These are phyloP conservation scores for Engraulis encrasicolus DNA, from an alignment of 2,113 vertebrate species.

Conservation along the genomic window DNA sequence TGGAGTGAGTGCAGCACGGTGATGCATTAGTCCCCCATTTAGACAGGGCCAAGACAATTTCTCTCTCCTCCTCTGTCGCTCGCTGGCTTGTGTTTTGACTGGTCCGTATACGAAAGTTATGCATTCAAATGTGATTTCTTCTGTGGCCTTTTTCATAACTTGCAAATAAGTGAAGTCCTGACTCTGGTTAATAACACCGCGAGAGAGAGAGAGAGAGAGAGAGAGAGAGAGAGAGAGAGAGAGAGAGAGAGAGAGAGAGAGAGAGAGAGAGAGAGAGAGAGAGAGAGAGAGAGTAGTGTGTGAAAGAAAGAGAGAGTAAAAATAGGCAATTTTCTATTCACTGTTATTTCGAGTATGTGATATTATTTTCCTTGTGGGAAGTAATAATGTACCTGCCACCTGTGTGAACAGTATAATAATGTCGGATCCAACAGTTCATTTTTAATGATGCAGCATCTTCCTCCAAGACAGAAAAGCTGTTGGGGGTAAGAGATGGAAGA, in stretches of 20 bases:
- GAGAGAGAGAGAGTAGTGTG: constrained; percentile 37
- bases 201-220: constrained; percentile 40
- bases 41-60: neutral
- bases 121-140: constrained; percentile 25
- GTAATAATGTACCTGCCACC: constrained; percentile 42
- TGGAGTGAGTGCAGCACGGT: neutral
- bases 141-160: constrained; percentile 16
- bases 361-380: constrained; percentile 36
- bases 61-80: no score
- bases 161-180: constrained; percentile 36
- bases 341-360: constrained; percentile 47
- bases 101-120: constrained; percentile 24
- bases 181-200: constrained; percentile 41
- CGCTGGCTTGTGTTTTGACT: neutral
- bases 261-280: constrained; percentile 37
- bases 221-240: no score
- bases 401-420: constrained; percentile 37
- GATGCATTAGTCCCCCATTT: constrained; percentile 3
- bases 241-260: constrained; percentile 40
- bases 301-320: constrained; percentile 38
- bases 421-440: constrained; percentile 26
- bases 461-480: constrained; percentile 19
- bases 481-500: neutral
- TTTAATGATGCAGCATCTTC: constrained; percentile 29
- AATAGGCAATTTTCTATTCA: constrained; percentile 47